These are phyloP conservation scores for Australoheros facetus DNA, from an alignment of 2,797 vertebrate genomes.

Conservation along the genomic window DNA sequence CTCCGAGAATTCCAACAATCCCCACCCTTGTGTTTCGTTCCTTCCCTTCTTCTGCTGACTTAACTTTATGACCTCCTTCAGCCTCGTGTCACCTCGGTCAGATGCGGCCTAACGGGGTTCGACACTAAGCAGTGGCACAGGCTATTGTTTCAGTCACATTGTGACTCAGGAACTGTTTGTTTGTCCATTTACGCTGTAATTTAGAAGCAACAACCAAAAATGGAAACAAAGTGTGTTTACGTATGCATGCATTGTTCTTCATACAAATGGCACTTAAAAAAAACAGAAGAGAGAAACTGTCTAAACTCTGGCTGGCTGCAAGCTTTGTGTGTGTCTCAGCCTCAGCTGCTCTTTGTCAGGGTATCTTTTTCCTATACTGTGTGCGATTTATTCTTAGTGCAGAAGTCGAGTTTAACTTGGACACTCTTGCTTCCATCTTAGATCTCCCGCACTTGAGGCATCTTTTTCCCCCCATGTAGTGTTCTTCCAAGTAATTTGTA, in stretches of 20 bases:
- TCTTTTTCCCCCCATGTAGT: constrained; percentile 11
- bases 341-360: constrained; percentile 44
- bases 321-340: constrained; percentile 7
- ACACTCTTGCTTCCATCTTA: constrained; percentile 46
- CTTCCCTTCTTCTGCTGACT: constrained; percentile 60
- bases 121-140: constrained; percentile 32
- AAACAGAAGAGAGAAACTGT: not conserved
- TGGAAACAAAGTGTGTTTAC: constrained; percentile 1
- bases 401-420: constrained; percentile 36
- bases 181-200: constrained; percentile 30
- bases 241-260: not conserved
- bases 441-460: constrained; percentile 30
- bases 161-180: constrained; percentile 38
- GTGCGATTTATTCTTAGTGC: constrained; percentile 6
- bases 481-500: constrained; percentile 50
- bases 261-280: not conserved
- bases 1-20: constrained; percentile 67
- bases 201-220: constrained; percentile 33
- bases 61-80: constrained; percentile 65
- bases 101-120: constrained; percentile 40
- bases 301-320: constrained; percentile 3
- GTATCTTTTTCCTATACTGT: not conserved
- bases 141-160: constrained; percentile 55
- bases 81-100: constrained; percentile 48
- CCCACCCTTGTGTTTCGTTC: constrained; percentile 63